These are phyloP conservation scores for Ochlodes sylvanus DNA, from an alignment of 2,888 invertebrate genomes.

Conservation along the genomic window DNA sequence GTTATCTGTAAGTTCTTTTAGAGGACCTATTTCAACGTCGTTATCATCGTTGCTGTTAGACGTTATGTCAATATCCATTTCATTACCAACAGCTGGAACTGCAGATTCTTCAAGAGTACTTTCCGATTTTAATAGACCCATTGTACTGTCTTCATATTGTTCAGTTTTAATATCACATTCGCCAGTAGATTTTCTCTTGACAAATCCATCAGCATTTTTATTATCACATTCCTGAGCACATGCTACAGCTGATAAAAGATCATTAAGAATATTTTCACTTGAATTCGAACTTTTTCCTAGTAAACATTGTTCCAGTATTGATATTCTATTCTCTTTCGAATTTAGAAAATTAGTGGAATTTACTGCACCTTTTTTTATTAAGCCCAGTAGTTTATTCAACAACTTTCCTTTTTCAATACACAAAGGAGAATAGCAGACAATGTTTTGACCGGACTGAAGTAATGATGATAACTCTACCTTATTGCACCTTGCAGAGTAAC, in stretches of 20 bases:
- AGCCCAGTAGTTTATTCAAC: constrained; percentile 87
- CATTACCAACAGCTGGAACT: constrained; percentile 79
- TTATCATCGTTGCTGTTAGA: constrained; percentile 72
- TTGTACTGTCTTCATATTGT: constrained; percentile 60
- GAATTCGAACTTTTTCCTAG: constrained; percentile 81
- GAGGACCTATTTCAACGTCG: constrained; percentile 79
- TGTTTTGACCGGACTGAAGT: constrained; percentile 68
- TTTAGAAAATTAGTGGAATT: constrained; percentile 73
- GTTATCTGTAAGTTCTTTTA: constrained; percentile 77
- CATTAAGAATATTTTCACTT: constrained; percentile 85
- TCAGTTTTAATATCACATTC: constrained; percentile 66
- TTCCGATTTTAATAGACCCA: constrained; percentile 76
- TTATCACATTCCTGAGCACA: constrained; percentile 86
- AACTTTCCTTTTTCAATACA: constrained; percentile 90
- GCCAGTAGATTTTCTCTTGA: constrained; percentile 72
- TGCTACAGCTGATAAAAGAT: constrained; percentile 86
- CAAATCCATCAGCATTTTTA: constrained; percentile 76
- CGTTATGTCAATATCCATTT: constrained; percentile 81
- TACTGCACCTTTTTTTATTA: constrained; percentile 85
- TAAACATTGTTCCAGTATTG: constrained; percentile 89
- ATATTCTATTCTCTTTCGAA: constrained; percentile 81
- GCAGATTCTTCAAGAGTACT: constrained; percentile 82
- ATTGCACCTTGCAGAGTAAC: constrained; percentile 90
- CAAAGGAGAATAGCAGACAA: constrained; percentile 91
- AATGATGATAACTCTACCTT: constrained; percentile 77